phyloP scores from a whole-genome alignment of 53 echinoderm and acorn worm genomes.

The Echinarachnius parma region DNA sequence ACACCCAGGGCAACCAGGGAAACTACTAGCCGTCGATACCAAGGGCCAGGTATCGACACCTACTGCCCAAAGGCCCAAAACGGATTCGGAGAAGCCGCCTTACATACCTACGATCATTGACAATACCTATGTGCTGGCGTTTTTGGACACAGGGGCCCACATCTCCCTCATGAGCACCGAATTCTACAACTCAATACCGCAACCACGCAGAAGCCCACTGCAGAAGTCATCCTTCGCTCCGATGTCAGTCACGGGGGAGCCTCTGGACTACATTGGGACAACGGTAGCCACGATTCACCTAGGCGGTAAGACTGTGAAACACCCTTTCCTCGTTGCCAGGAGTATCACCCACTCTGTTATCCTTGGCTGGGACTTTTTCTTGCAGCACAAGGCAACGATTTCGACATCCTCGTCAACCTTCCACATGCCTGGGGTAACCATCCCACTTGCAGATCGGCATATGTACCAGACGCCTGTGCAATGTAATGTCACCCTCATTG shows the following conservation, averaged over 20 bases:
- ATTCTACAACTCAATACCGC: constrained; percentile 7
- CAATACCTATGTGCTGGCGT: constrained; percentile 15
- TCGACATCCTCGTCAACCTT: not conserved
- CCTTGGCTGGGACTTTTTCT: constrained; percentile 24
- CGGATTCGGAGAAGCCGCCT: not conserved
- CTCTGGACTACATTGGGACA: constrained; percentile 26
- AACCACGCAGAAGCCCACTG: constrained; percentile 24
- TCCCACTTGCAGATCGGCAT: constrained; percentile 18
- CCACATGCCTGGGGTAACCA: constrained; percentile 16
- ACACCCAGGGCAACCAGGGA: constrained; percentile 1
- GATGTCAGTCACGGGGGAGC: constrained; percentile 17
- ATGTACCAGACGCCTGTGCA: constrained; percentile 23
- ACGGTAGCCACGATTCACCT: constrained; percentile 6
- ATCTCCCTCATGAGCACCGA: constrained; percentile 20
- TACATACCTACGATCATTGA: constrained; percentile 16
- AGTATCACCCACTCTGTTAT: constrained; percentile 27
- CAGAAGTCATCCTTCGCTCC: constrained; percentile 10
- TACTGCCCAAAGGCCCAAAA: constrained; percentile 20
- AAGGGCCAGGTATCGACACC: constrained; percentile 15
- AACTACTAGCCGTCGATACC: constrained; percentile 14
- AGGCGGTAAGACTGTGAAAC: constrained; percentile 11
- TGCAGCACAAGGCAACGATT: constrained; percentile 2
- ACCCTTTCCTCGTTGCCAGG: constrained; percentile 10
- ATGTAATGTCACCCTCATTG: constrained; percentile 22
- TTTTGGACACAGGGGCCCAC: constrained; percentile 4